A percentile compares a stretch with the other conserved stretches of the same genome.
These are phyloP conservation scores for Pangasianodon gigas DNA, from an alignment of 2,113 vertebrate genomes.

Conservation along the genomic window DNA sequence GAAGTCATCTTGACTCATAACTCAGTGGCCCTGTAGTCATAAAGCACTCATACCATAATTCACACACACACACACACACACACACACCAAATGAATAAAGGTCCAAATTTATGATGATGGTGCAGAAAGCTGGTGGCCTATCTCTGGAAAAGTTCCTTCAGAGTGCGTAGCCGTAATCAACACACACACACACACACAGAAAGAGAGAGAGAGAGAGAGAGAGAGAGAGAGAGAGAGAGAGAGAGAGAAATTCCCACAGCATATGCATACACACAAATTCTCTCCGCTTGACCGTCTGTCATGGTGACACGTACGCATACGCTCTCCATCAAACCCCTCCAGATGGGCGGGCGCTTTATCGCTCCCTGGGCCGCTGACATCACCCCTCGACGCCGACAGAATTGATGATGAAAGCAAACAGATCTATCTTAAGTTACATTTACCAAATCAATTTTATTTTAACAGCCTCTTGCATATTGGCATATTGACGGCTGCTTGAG, in stretches of 20 bases:
- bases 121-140: slow-evolving; percentile 71
- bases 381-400: slow-evolving; percentile 87
- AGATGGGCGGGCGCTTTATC: slow-evolving; percentile 95
- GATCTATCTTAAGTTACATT: slow-evolving; percentile 99
- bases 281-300: slow-evolving; percentile 3
- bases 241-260: slow-evolving; percentile 12
- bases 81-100: slow-evolving; percentile 82
- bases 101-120: slow-evolving; percentile 95
- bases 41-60: slow-evolving; percentile 71
- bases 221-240: background rate
- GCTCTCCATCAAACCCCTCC: slow-evolving; percentile 86
- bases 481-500: slow-evolving; percentile 93
- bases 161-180: slow-evolving; percentile 20
- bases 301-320: slow-evolving; percentile 16
- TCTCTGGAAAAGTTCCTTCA: slow-evolving; percentile 10
- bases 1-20: slow-evolving; percentile 87
- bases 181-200: background rate
- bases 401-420: slow-evolving; percentile 99
- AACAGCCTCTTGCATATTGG: slow-evolving; percentile 95
- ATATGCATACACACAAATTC: slow-evolving; percentile 16
- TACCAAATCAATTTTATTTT: slow-evolving; percentile 99
- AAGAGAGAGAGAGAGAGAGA: too few species aligned
- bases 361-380: slow-evolving; percentile 96
- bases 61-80: slow-evolving; percentile 24
- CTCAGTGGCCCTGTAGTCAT: slow-evolving; percentile 81